Conservation (phyloP, 2,113 vertebrate genomes). For the Cynopterus brachyotis region DNA sequence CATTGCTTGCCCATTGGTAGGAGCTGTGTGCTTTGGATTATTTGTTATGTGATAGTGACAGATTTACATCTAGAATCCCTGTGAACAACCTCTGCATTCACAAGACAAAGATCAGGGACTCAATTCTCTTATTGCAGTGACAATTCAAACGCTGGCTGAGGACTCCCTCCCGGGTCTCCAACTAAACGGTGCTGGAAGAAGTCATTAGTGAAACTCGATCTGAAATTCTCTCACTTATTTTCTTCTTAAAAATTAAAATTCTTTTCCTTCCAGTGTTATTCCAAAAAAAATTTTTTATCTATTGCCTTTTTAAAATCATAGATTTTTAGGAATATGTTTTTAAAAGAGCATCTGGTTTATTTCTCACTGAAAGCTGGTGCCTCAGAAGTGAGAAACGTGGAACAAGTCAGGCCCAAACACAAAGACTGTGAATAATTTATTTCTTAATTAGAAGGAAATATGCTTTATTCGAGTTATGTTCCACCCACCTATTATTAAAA, state of each 20-base stretch:
- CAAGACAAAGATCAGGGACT: not conserved
- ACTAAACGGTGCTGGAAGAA: no score
- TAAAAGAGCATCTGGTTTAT: conserved; percentile 67
- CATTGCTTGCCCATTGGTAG: not conserved
- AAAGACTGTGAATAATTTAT: conserved; percentile 57
- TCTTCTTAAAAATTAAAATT: conserved; percentile 1
- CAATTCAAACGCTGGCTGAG: not conserved
- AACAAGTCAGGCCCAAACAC: conserved; percentile 46
- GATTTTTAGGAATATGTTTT: conserved; percentile 57
- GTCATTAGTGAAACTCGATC: not conserved
- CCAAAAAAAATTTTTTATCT: not conserved
- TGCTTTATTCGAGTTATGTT: conserved; percentile 17
- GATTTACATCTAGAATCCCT: not conserved
- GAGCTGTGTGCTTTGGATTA: not conserved
- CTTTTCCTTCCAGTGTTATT: not conserved
- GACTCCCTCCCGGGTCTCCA: not conserved
- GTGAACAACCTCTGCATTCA: not conserved
- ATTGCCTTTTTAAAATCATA: conserved; percentile 38
- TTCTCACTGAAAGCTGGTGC: conserved; percentile 43
- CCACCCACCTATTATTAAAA: not conserved
- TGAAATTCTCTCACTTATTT: not conserved
- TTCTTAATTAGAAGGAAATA: conserved; percentile 19
- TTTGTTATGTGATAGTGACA: not conserved
- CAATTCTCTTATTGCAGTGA: accelerated
- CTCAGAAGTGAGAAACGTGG: conserved; percentile 48